Evolutionary conservation across 2,797 vertebrate genomes (phyloP).

Genomic region (Luscinia luscinia): DNA sequence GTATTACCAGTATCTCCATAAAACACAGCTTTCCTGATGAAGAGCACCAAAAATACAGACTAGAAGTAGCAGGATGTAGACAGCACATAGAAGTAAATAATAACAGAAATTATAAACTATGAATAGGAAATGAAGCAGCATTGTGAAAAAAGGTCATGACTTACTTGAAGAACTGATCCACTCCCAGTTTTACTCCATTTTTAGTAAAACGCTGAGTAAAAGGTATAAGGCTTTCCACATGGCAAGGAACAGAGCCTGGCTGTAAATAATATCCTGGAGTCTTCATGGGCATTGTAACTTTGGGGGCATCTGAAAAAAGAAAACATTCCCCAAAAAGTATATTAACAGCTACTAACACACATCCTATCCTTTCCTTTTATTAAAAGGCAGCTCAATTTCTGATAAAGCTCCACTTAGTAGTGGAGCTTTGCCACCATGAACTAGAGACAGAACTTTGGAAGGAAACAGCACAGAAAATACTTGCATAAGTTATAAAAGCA

Average conservation of each 20-base stretch:
- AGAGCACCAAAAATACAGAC: not conserved
- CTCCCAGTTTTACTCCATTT: slow-evolving; percentile 85
- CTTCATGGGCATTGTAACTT: slow-evolving; percentile 86
- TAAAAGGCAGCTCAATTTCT: not conserved
- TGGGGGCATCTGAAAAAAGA: slow-evolving; percentile 85
- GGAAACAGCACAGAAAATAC: not conserved
- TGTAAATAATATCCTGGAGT: slow-evolving; percentile 94
- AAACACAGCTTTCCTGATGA: not conserved
- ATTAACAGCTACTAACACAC: not conserved
- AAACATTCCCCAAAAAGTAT: not conserved
- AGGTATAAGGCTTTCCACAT: slow-evolving; percentile 91
- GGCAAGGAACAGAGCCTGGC: slow-evolving; percentile 85
- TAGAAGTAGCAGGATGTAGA: not conserved
- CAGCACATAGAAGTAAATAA: not conserved
- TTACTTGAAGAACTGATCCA: slow-evolving; percentile 92
- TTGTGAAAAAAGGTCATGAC: not conserved
- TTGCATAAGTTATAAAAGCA: not conserved
- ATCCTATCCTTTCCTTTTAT: not conserved
- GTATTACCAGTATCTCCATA: not conserved
- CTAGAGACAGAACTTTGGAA: not conserved
- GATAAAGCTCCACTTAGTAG: not conserved
- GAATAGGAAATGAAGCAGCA: not conserved
- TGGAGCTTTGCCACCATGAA: not conserved
- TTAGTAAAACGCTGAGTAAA: slow-evolving; percentile 88
- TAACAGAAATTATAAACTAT: not conserved